Percentiles rank a stretch among this genome's conserved stretches.
phyloP scores from a whole-genome alignment of 2,113 vertebrate genomes.

The Anhinga rufa region DNA sequence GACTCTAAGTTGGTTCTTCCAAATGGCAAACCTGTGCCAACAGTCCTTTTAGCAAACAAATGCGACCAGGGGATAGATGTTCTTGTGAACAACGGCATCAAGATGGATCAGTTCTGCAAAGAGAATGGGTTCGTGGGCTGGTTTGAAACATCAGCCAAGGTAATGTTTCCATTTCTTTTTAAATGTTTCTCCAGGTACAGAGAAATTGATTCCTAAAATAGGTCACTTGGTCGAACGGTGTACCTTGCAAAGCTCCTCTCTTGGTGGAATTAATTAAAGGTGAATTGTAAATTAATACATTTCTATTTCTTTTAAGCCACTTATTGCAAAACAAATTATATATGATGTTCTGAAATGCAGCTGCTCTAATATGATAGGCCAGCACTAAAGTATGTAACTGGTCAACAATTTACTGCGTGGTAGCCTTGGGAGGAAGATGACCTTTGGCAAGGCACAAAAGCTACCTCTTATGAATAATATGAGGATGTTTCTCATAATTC shows the following conservation, averaged over 20 bases:
- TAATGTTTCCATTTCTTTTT: constrained; percentile 35
- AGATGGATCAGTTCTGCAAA: constrained; percentile 85
- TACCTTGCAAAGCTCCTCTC: neutral
- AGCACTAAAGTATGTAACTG: neutral
- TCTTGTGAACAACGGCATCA: constrained; percentile 76
- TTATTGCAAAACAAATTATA: neutral
- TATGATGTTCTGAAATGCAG: neutral
- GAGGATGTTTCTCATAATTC: neutral
- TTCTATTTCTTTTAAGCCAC: neutral
- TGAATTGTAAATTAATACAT: neutral
- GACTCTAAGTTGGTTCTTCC: constrained; percentile 83
- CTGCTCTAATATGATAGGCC: neutral
- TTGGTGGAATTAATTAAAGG: neutral
- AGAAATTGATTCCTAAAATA: neutral
- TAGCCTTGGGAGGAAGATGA: neutral
- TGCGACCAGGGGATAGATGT: constrained; percentile 79
- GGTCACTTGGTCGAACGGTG: neutral
- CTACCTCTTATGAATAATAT: neutral
- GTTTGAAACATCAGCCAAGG: constrained; percentile 86
- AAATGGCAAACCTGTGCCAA: constrained; percentile 76
- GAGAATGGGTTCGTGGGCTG: constrained; percentile 81
- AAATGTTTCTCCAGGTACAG: neutral
- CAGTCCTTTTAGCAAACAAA: constrained; percentile 82
- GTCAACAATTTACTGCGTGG: neutral
- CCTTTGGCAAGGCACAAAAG: neutral